phyloP scores from a whole-genome alignment of 1,140 invertebrate species.

The Parapsyche elsis region DNA sequence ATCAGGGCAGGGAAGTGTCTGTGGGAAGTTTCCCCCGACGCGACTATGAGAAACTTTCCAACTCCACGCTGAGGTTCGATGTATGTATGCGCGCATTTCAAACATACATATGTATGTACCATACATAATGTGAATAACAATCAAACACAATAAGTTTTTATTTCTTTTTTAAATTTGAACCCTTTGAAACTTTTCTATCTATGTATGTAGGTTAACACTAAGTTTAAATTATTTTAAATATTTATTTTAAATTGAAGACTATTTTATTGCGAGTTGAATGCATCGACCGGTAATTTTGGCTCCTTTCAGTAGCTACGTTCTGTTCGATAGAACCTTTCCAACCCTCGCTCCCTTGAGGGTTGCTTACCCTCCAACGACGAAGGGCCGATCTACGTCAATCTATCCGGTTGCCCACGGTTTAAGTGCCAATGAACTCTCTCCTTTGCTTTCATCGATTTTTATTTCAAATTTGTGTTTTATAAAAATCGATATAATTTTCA shows the following conservation, averaged over 20 bases:
- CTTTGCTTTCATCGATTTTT: background rate
- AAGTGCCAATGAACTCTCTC: background rate
- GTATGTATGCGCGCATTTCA: background rate
- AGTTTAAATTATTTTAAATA: too few species aligned
- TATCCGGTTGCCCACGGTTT: background rate
- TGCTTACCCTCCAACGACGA: background rate
- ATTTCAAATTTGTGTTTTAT: too few species aligned
- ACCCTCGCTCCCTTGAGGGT: background rate
- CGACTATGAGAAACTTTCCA: background rate
- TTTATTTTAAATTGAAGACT: too few species aligned
- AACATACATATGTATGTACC: too few species aligned
- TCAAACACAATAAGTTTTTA: too few species aligned
- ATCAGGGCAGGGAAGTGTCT: background rate
- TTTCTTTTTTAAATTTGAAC: too few species aligned
- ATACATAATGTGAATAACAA: too few species aligned
- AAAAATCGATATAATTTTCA: too few species aligned
- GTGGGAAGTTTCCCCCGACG: background rate
- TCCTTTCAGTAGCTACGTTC: background rate
- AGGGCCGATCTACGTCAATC: background rate
- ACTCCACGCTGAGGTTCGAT: background rate
- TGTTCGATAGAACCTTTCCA: conserved; percentile 1
- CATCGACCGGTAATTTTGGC: background rate
- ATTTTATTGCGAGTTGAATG: background rate
- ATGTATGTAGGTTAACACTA: too few species aligned
- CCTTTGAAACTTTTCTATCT: too few species aligned